Evolutionary conservation across 2,797 vertebrate species (phyloP).

Genomic region (Tangara arthus): DNA sequence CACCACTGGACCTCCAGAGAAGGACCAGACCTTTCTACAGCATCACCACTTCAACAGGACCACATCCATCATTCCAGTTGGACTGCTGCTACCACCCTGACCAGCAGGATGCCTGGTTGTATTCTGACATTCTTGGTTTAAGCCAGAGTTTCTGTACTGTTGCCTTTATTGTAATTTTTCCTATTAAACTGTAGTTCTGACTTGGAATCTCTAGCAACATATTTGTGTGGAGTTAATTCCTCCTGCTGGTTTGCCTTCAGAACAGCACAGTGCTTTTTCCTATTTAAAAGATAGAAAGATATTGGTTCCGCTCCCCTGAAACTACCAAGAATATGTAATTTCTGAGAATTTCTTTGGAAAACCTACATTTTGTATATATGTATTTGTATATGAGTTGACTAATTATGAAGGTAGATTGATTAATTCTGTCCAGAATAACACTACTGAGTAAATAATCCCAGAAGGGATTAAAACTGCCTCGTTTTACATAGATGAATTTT

Average conservation of each 20-base stretch:
- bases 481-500: neutral
- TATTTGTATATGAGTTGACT: neutral
- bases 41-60: neutral
- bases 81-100: neutral
- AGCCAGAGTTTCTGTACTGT: neutral
- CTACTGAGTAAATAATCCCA: neutral
- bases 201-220: neutral
- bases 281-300: neutral
- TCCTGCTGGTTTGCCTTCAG: neutral
- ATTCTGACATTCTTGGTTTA: neutral
- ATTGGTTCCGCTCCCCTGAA: neutral
- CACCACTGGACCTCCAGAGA: neutral
- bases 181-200: neutral
- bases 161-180: neutral
- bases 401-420: neutral
- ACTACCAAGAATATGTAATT: neutral
- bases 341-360: neutral
- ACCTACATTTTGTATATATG: neutral
- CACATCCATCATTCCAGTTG: fast-evolving
- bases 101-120: neutral
- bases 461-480: neutral
- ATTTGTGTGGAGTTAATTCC: neutral
- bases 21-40: neutral
- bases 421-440: neutral
- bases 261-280: neutral